Evolutionary conservation across 2,797 vertebrate species (phyloP), one percentile per base, ranked within the genome.

Genomic region (Centropyge bicolor): DNA sequence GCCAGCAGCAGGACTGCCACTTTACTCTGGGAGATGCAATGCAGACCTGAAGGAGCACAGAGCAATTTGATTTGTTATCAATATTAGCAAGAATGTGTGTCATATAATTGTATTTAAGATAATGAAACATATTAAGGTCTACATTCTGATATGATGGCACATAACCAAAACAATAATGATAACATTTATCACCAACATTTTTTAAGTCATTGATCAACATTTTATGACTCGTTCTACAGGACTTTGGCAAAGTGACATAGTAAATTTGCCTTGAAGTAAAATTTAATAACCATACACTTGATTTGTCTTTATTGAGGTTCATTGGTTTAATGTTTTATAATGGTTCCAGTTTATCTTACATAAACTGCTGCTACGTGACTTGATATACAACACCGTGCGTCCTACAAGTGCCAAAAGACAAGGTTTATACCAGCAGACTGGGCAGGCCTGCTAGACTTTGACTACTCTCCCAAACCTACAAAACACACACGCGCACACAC

Each of bases 1-100:
- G 98, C 98, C 78, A 96, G 89, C 57, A 99, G 96, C 62, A 99
- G 92, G 56, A 76, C 97, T 0, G 97, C 97, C 70, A 99, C 98
- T 88, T 96, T 97, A 89, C 90, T 96, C 87, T 96, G 93, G 56
- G 97, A 93, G 84, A 96, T 93, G 78, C 89, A 92, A 11, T 56
- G 82, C 70, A 96, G 90, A 81, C 96, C 96, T 96, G 57, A 52
- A 59, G 43, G 51, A 46, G 45, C 51, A 79, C 55, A 83, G 41
- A 70, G 38, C 16, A 69, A 46, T 31, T 49, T 52, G 9, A 68
- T n/a, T 20, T 2, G 11, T 57, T 16, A 63, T 40, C 12, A 38
- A 59, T 2, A 27, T 8, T 3, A 43, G 11, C 0, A 12, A n/a
- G n/a, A 48, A 20, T 9, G 11, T 11, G 46, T 31, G 35, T 52